Base-by-base conservation (phyloP, 1,140 invertebrate genomes). In the Lordiphosa clarofinis region DNA sequence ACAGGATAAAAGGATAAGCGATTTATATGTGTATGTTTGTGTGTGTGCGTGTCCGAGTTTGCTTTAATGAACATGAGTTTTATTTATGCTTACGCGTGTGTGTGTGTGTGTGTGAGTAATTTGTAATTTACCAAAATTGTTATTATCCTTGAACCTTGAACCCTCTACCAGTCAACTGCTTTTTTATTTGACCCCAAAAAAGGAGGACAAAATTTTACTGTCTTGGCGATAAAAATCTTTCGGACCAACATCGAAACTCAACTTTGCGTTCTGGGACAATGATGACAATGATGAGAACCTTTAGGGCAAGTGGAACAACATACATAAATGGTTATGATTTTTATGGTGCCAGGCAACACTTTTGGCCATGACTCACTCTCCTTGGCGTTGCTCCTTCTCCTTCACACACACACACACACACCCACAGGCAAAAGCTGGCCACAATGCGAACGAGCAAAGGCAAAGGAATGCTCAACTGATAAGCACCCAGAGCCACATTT, bases 101-200 rank as follows among this genome's bases (percentile, higher is more conserved):
- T 50, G 42, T 43, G n/a, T 12, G 15, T 50, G 35, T 38, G 19
- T 1, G 19, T 40, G 49, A 61, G 61, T 76, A 71, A 84, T 86
- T 84, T 84, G 78, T 84, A 84, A 84, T 84, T 86, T 78, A 60
- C 64, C 60, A 61, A 73, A 84, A 84, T 84, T 86, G 78, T 84
- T 84, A 86, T 86, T 78, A 73, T 60, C 59, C 69, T 75, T 60
- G 53, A 47, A 76, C 48, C 50, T 53, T 57, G 43, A 56, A 63
- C 64, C 64, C 36, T 67, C 42, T 67, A 44, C 60, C 48, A 46
- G 57, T 52, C 59, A 55, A 73, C 43, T 56, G 61, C 46, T 65
- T 73, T 81, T 82, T 84, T 82, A 84, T 81, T 61, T 65, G 69
- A 37, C 64, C 24, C 52, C 56, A 71, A 64, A 31, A 31, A 31